A percentile compares a stretch with the other conserved stretches of the same genome.
Conservation (phyloP, 30 jellyfish, hydroid and myxozoan species). For the Nemopilema nomurai region DNA sequence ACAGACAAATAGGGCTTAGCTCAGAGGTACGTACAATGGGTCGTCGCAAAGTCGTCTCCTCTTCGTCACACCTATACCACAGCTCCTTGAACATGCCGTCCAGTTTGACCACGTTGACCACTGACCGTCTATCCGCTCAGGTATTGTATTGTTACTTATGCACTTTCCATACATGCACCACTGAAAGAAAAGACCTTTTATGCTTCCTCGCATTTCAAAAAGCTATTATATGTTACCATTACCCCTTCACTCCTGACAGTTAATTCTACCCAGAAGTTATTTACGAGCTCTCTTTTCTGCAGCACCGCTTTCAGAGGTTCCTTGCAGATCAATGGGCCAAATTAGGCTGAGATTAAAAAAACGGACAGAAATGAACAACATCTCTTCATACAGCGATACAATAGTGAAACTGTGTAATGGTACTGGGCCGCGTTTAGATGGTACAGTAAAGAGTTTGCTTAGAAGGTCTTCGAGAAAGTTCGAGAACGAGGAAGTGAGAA, state of each 20-base stretch:
- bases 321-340: too few species aligned
- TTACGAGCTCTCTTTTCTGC: too few species aligned
- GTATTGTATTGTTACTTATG: conserved; percentile 83
- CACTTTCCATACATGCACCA: conserved; percentile 99
- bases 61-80: conserved; percentile 92
- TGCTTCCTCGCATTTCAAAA: not conserved
- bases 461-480: too few species aligned
- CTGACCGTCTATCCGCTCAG: conserved; percentile 86
- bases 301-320: too few species aligned
- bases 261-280: too few species aligned
- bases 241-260: not conserved
- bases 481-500: too few species aligned
- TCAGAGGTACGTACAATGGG: conserved; percentile 77
- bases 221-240: not conserved
- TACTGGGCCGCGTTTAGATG: too few species aligned
- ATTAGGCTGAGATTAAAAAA: too few species aligned
- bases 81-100: conserved; percentile 89
- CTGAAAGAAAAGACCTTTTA: conserved; percentile 31
- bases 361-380: too few species aligned
- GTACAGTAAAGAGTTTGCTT: too few species aligned
- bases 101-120: conserved; percentile 93
- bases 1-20: not conserved
- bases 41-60: conserved; percentile 79
- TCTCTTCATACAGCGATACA: too few species aligned
- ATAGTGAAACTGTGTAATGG: too few species aligned